Base-by-base conservation (phyloP, 1,140 invertebrate genomes). In the Trichoplusia ni region DNA sequence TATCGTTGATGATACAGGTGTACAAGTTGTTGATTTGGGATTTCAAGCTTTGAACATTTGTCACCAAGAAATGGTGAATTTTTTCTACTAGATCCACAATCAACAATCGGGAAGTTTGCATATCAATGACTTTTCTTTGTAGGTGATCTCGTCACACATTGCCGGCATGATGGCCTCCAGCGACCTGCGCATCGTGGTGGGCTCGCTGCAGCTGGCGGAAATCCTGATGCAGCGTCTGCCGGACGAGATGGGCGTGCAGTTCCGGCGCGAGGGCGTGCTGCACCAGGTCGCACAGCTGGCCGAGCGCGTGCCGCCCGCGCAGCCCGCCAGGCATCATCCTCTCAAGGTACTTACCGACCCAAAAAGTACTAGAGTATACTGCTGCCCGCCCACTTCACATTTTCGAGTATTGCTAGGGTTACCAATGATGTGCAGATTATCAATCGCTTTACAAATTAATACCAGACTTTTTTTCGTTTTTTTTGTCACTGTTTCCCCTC, bases 81-180 rank as follows among this genome's bases (percentile, higher is more conserved):
- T n/a, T n/a, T n/a, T n/a, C n/a, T n/a, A n/a, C n/a, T n/a, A n/a
- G n/a, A n/a, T n/a, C n/a, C n/a, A n/a, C n/a, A n/a, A n/a, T n/a
- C n/a, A n/a, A n/a, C n/a, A n/a, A n/a, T n/a, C n/a, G n/a, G n/a
- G n/a, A n/a, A n/a, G n/a, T n/a, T n/a, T 33, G 11, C 9, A 33
- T 27, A 0, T 25, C 2, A 37, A 35, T 49, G 21, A n/a, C n/a
- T n/a, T n/a, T n/a, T 47, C 16, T 64, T 4, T 23, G n/a, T 68
- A 91, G 89, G 93, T 97, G 62, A 97, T 99, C 13, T 98, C 98
- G 14, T 99, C 97, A 73, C 98, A 99, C 84, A 97, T 99, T 77
- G 98, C 98, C 27, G 97, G 97, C 33, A 99, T 99, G 98, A 94
- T 99, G 93, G 98, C 98, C 0, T 99, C 98, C 0, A 96, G 95